Percentiles rank a stretch among this genome's conserved stretches.
Evolutionary conservation across 2,797 vertebrate genomes (phyloP).

Genomic region (Pangasius larnaudii): DNA sequence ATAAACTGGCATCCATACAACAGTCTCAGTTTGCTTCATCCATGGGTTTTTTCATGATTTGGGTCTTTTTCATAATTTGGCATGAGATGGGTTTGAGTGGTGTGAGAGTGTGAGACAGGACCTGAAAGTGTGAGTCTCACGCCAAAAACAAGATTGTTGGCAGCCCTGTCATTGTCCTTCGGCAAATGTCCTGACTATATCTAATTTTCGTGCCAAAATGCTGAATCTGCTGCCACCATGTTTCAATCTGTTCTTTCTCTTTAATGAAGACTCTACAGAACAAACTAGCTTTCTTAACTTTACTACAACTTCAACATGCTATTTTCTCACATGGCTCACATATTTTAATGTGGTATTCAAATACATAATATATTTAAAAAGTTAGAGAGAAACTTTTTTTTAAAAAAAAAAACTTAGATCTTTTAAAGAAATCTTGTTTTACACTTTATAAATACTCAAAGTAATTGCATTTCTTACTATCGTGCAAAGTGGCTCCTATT

Average conservation of each 20-base stretch:
- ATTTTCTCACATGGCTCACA: not conserved
- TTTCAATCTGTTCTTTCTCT: not conserved
- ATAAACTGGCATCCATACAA: not conserved
- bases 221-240: conserved; percentile 5
- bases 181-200: conserved; percentile 12
- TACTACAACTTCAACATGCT: not conserved
- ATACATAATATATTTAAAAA: not conserved
- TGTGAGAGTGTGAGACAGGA: not conserved
- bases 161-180: conserved; percentile 11
- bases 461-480: not conserved
- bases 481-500: not conserved
- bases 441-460: not conserved
- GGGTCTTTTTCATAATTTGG: conserved; percentile 5
- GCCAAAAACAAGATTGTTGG: conserved; percentile 19
- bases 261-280: not conserved
- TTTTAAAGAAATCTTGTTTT: not conserved
- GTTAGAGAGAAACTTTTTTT: not conserved
- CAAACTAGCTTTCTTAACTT: not conserved
- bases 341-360: not conserved
- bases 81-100: not conserved
- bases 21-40: not conserved
- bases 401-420: too few species aligned
- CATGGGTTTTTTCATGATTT: not conserved
- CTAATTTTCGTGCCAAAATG: not conserved
- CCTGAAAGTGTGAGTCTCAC: not conserved